Evolutionary conservation across 2,888 invertebrate genomes (phyloP).

Genomic region (Drosophila fulvimacula): DNA sequence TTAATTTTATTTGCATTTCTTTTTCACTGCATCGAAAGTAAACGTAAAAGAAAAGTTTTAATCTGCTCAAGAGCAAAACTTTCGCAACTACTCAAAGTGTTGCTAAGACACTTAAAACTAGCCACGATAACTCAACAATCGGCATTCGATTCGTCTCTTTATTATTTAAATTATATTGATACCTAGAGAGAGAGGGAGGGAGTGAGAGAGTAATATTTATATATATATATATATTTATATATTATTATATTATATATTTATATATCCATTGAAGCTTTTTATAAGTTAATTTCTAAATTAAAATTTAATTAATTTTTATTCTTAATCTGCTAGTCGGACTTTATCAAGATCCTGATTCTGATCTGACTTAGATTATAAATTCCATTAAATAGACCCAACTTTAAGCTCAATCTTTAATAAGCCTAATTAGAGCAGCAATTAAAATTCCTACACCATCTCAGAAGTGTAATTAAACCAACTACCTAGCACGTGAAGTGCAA

Average conservation of each 20-base stretch:
- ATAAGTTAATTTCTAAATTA: no score
- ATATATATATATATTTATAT: no score
- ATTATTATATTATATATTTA: no score
- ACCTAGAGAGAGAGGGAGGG: no score
- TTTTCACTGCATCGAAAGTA: background rate
- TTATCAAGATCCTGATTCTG: background rate
- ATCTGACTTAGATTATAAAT: background rate
- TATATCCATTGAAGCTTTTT: no score
- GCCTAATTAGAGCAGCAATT: background rate
- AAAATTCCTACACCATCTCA: no score
- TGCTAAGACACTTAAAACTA: conserved; percentile 2
- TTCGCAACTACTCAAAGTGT: conserved; percentile 1
- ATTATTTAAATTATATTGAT: no score
- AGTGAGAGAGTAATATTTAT: background rate
- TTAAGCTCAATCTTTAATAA: background rate
- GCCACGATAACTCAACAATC: background rate
- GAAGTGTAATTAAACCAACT: background rate
- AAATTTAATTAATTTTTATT: no score
- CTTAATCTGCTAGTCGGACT: background rate
- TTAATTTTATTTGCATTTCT: no score
- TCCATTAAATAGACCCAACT: fast-evolving
- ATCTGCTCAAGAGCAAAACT: conserved; percentile 9
- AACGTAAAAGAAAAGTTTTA: conserved; percentile 10
- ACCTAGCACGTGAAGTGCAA: background rate
- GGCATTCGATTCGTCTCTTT: conserved; percentile 2